Base-by-base conservation (phyloP, 2,113 vertebrate genomes). In the Triplophysa rosa region DNA sequence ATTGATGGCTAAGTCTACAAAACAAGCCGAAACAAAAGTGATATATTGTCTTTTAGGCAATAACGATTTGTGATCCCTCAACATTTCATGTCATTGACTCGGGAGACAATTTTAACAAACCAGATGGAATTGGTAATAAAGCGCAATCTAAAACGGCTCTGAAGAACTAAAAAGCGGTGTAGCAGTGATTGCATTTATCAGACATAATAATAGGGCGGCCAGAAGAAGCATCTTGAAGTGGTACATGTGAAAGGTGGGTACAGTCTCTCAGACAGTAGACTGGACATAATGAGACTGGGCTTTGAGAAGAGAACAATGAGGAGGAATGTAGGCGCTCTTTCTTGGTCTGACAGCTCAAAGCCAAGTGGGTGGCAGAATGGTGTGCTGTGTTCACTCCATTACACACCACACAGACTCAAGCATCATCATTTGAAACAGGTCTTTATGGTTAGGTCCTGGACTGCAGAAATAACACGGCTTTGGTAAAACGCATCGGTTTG, bases 301-400 rank as follows among this genome's bases (percentile, higher is more conserved):
- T 78, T 77, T 70, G 78, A 45, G 56, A 85, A 26, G 42, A 87
- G 87, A 88, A 83, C 82, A 88, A 84, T 66, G 80, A 79, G 58
- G 56, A 82, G 73, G 82, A 83, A 61, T 84, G 81, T 23, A 83
- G 72, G 40, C 40, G 45, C 16, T 63, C 58, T 5, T 62, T 62
- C 58, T 74, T 21, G 26, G 56, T 74, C 62, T 63, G 72, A 74
- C 72, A 63, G 72, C 72, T 62, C 72, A 74, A 74, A 74, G 72
- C 58, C 58, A 79, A 70, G 67, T 37, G 47, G 70, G 65, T 68
- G 76, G 68, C 56, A 78, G 66, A 61, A 73, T 2, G 54, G 54
- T 73, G 37, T 45, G 21, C 23, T 62, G 40, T 21, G 10, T n/a
- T 61, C 59, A 52, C 70, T 42, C 52, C 59, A 75, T 79, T 59